These are phyloP conservation scores for Rhabdomys pumilio DNA, from an alignment of 2,797 vertebrate species.

Conservation along the genomic window DNA sequence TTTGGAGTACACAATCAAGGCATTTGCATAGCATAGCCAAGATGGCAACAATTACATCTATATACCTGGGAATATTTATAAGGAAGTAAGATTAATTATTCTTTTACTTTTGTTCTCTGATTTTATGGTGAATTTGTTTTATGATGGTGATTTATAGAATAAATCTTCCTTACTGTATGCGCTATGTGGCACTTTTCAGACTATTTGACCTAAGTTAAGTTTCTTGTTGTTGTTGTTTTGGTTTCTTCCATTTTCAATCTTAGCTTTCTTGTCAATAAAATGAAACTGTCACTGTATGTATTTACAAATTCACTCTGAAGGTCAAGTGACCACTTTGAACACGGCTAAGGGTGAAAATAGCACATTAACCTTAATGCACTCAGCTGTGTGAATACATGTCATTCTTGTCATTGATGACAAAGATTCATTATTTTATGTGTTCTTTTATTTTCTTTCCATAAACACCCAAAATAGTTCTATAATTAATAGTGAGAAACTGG, in stretches of 20 bases:
- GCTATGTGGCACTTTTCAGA: background rate
- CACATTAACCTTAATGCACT: background rate
- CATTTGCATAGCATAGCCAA: too few relatives aligned
- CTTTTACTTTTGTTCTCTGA: background rate
- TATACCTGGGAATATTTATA: background rate
- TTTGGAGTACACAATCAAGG: background rate
- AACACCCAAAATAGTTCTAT: background rate
- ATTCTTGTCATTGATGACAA: background rate
- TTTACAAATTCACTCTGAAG: background rate
- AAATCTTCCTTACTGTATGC: background rate
- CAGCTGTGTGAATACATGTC: background rate
- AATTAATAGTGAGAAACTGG: background rate
- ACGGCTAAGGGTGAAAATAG: background rate
- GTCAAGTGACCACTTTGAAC: background rate
- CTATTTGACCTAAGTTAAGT: background rate
- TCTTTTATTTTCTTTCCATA: background rate
- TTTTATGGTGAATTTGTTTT: background rate
- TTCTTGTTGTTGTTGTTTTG: background rate
- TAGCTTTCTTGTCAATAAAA: background rate
- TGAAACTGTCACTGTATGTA: background rate
- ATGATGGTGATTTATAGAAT: background rate
- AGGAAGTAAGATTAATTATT: constrained; percentile 10
- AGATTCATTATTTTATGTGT: background rate
- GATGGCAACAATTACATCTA: background rate
- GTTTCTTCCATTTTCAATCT: background rate